Base-by-base conservation (phyloP, 2,113 vertebrate species). In the Bambusicola thoracicus region DNA sequence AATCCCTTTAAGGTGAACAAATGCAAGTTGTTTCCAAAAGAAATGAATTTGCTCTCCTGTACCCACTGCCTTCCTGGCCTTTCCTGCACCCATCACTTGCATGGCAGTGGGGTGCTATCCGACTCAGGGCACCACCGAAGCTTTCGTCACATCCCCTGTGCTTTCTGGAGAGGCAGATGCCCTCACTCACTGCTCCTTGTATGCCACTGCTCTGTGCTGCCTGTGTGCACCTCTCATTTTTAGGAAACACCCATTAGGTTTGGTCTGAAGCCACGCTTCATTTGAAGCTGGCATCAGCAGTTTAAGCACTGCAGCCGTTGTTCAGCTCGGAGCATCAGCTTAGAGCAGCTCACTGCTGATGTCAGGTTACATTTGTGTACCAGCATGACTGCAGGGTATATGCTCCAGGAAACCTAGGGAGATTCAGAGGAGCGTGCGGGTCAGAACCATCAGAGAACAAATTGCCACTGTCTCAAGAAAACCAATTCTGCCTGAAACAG, bases 81-180 rank as follows among this genome's bases (percentile, higher is more conserved):
- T 36, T 18, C 61, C 61, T 58, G 44, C 49, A 62, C 2, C 53
- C 20, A 1, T n/a, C 1, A 0, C 7, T 46, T 30, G 8, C 13
- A 16, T 17, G 69, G 27, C 36, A 11, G 1, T 1, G 2, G 8
- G 72, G 27, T 32, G 4, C 1, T 4, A 1, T 9, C 18, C 38
- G 12, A 32, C 34, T 62, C 13, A 13, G 27, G 67, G 49, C 46
- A 40, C 25, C 17, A 27, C 1, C 2, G 53, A 38, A n/a, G 9
- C 12, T 65, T 68, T 82, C 38, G 20, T 41, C 46, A 38, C 6
- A 11, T 32, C 10, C 0, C 0, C 29, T 22, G 1, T 3, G 32
- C 0, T 12, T 75, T 46, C 7, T 85, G 49, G 38, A 53, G 43
- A 5, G 5, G 6, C 29, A 21, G 1, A 0, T 38, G 49, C n/a